Base-by-base conservation (phyloP, 2,113 vertebrate species). In the Candoia aspera region DNA sequence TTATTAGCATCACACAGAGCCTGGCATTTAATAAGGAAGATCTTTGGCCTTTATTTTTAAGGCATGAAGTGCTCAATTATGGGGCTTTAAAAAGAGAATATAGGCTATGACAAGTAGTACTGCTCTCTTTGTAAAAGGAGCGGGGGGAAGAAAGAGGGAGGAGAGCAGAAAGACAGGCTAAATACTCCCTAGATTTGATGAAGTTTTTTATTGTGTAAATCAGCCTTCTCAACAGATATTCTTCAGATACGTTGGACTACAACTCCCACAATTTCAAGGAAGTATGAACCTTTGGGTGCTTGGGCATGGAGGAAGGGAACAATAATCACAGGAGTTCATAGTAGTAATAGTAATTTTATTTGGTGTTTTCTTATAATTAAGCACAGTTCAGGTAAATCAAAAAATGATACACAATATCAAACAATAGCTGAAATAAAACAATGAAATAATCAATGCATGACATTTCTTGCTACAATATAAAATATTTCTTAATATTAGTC, bases 1-100 rank as follows among this genome's bases (percentile, higher is more conserved):
- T 95, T 95, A 96, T 96, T 96, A 97, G 92, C 87, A 91, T 95
- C 86, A 93, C 93, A 94, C 93, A 94, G 92, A 85, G 95, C 92
- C 89, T 95, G 95, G 92, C 91, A 94, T 95, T 96, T 95, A 95
- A 94, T 57, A 94, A 87, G 6, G 91, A 57, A 94, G 91, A 94
- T 95, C 95, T 96, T 92, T 68, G 89, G 88, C 92, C 91, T 91
- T 92, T 93, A 24, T 90, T 90, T 21, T 68, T 83, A 83, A 60
- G 8, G 54, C 53, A 59, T 33, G 89, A 95, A 95, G 90, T 93
- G 93, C 87, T 95, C 93, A 95, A 8, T 94, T 95, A 94, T 92
- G 68, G 53, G 91, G 88, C 87, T 84, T 60, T 83, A 62, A 73
- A n/a, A 49, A 49, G 29, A 86, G 83, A 62, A 62, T 54, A 62